A percentile compares a stretch with the other conserved stretches of the same genome.
Evolutionary conservation across 1,140 invertebrate species (phyloP).

Genomic region (Bombus sibiricus): DNA sequence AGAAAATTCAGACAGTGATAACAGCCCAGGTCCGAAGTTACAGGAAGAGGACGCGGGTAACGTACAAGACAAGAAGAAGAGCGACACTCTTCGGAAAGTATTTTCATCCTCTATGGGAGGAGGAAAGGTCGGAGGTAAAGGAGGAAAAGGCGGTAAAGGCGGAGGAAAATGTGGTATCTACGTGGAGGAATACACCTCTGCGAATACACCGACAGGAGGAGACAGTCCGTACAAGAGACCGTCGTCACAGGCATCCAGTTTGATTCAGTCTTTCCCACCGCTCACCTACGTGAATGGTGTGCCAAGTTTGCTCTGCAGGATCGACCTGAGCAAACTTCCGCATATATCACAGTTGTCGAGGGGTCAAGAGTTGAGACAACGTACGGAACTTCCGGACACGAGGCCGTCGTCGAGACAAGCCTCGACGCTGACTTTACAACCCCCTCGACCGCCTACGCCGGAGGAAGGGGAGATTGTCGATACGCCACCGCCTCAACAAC

Average conservation of each 20-base stretch:
- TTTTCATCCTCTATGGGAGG: conserved; percentile 84
- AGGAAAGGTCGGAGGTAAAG: conserved; percentile 84
- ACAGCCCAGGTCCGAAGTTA: conserved; percentile 81
- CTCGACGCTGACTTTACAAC: conserved; percentile 55
- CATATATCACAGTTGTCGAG: conserved; percentile 74
- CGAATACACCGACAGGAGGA: conserved; percentile 76
- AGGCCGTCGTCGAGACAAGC: conserved; percentile 81
- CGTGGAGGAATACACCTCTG: conserved; percentile 78
- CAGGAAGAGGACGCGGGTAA: conserved; percentile 84
- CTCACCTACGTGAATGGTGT: conserved; percentile 72
- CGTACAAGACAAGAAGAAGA: conserved; percentile 88
- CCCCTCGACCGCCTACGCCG: conserved; percentile 70
- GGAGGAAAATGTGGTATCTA: conserved; percentile 84
- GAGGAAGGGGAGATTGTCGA: conserved; percentile 77
- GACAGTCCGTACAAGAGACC: conserved; percentile 81
- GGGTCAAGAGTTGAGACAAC: conserved; percentile 81
- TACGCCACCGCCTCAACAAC: conserved; percentile 62
- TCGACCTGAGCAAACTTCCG: conserved; percentile 78
- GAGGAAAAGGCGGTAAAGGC: conserved; percentile 85
- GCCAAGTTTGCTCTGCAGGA: conserved; percentile 78
- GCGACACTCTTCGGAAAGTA: conserved; percentile 86
- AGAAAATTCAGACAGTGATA: conserved; percentile 80
- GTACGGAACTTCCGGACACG: conserved; percentile 83
- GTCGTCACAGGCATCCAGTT: conserved; percentile 68
- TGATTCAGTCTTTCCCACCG: conserved; percentile 60